Conservation (phyloP, 1,140 invertebrate genomes). For the Diachasmimorpha longicaudata region DNA sequence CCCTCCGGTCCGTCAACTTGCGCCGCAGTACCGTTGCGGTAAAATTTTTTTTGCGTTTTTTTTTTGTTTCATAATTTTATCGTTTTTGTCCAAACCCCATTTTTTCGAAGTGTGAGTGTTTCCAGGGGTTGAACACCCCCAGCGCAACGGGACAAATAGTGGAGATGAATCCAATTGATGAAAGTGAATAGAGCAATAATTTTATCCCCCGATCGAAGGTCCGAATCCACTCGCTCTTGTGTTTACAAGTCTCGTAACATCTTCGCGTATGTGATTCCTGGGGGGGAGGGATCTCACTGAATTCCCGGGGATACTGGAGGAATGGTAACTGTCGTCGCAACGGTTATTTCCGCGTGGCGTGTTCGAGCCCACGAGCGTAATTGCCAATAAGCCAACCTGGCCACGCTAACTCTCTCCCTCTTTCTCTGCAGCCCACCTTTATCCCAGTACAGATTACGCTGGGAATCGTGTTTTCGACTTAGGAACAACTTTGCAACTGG, state of each 20-base stretch:
- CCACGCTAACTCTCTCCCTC: background rate
- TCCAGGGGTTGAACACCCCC: background rate
- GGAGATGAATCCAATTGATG: background rate
- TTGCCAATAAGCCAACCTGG: conserved; percentile 33
- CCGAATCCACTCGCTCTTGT: background rate
- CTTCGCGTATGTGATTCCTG: background rate
- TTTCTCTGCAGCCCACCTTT: background rate
- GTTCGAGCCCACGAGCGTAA: conserved; percentile 25
- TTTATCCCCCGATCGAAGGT: background rate
- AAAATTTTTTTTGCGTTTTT: conserved; percentile 16
- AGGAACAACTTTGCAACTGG: background rate
- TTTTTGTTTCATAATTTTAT: background rate
- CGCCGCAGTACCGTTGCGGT: conserved; percentile 14
- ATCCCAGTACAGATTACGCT: background rate
- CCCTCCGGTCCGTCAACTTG: background rate
- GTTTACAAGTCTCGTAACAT: conserved; percentile 33
- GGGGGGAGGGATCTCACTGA: background rate
- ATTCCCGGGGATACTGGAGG: background rate
- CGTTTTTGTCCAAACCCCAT: background rate
- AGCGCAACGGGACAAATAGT: background rate
- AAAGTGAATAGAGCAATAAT: background rate
- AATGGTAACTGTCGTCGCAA: conserved; percentile 35
- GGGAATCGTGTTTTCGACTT: conserved; percentile 6
- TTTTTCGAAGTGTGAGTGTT: background rate
- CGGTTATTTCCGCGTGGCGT: conserved; percentile 32